Evolutionary conservation across 2,113 vertebrate species (phyloP).

Genomic region (Myiozetetes cayanensis): DNA sequence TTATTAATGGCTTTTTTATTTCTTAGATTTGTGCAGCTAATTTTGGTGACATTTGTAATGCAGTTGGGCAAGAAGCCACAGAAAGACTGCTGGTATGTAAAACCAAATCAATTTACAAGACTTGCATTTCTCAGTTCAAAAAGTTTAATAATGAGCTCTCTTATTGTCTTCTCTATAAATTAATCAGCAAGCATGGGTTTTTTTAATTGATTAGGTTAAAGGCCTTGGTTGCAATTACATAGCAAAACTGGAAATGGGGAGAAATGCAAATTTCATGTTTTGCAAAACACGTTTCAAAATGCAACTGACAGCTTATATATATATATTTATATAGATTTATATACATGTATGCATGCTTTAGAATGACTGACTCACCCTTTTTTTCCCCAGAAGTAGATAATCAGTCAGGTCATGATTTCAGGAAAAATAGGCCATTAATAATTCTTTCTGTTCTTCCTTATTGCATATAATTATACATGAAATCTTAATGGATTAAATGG

Average conservation of each 20-base stretch:
- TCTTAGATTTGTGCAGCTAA: constrained; percentile 87
- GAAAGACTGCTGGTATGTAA: constrained; percentile 87
- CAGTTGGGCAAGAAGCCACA: constrained; percentile 89
- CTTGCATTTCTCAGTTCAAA: background rate
- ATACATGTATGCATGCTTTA: fast-evolving
- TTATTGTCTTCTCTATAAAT: background rate
- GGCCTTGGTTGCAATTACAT: background rate
- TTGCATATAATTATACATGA: background rate
- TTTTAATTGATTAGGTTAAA: background rate
- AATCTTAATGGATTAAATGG: background rate
- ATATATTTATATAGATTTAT: fast-evolving
- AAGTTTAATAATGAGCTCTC: background rate
- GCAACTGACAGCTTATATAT: background rate
- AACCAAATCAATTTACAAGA: background rate
- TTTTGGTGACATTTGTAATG: constrained; percentile 91
- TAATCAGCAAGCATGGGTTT: background rate
- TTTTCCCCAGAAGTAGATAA: background rate
- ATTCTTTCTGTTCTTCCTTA: background rate
- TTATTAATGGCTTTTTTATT: background rate
- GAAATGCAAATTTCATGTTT: background rate
- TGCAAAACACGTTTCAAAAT: background rate
- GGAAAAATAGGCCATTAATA: background rate
- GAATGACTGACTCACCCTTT: background rate
- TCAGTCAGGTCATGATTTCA: background rate
- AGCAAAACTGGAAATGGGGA: background rate